Percentiles rank a stretch among this genome's conserved stretches.
phyloP scores from a whole-genome alignment of 2,113 vertebrate genomes.

The Sminthopsis crassicaudata region DNA sequence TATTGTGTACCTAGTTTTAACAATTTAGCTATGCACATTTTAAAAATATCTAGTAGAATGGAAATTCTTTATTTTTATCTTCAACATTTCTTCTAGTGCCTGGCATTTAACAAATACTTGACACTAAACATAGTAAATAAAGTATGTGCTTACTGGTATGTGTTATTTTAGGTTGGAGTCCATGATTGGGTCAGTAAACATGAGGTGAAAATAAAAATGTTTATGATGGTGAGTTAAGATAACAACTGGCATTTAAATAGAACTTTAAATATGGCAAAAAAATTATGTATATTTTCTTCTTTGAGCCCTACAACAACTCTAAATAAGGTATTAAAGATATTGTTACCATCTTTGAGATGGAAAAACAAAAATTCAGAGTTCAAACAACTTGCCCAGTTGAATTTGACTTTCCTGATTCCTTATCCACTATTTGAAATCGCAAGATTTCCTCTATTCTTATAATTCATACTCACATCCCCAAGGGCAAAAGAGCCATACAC shows the following conservation, averaged over 20 bases:
- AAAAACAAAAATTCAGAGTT: not conserved
- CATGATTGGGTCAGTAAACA: not conserved
- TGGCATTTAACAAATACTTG: not conserved
- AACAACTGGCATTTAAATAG: not conserved
- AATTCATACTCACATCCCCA: not conserved
- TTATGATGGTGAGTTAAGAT: not conserved
- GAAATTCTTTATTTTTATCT: not conserved
- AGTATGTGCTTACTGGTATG: not conserved
- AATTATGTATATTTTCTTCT: not conserved
- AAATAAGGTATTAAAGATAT: not conserved
- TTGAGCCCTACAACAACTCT: not conserved
- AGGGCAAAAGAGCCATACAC: not conserved
- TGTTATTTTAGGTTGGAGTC: not conserved
- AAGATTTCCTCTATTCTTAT: not conserved
- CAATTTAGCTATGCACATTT: not conserved
- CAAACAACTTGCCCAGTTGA: not conserved
- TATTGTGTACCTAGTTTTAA: not conserved
- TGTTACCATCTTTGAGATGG: not conserved
- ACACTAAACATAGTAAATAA: not conserved
- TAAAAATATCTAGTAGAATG: not conserved
- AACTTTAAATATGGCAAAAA: not conserved
- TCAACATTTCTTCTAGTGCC: not conserved
- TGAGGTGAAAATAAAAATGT: not conserved
- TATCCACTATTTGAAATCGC: not conserved
- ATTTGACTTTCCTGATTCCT: not conserved